Evolutionary conservation across 2,113 vertebrate species (phyloP).

Genomic region (Centrocercus urophasianus): DNA sequence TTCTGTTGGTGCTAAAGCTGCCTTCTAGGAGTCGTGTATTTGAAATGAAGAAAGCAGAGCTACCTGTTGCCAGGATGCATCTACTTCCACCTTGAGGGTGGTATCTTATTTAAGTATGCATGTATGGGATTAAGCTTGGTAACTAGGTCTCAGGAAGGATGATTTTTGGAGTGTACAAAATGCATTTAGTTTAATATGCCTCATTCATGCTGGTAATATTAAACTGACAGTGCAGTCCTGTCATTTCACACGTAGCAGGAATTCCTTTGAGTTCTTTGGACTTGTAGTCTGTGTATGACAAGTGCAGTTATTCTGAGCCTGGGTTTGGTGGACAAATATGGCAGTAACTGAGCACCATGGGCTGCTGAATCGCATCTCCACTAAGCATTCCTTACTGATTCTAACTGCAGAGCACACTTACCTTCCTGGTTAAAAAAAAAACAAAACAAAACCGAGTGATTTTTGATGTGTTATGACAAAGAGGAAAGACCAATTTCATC

Average conservation of each 20-base stretch:
- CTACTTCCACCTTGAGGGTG: background rate
- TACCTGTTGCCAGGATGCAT: background rate
- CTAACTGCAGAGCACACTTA: background rate
- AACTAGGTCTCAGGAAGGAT: background rate
- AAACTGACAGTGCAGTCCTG: fast-evolving
- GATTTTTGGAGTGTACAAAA: background rate
- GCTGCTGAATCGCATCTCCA: background rate
- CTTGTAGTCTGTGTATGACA: fast-evolving
- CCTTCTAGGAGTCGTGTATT: fast-evolving
- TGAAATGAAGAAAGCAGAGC: background rate
- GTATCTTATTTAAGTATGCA: fast-evolving
- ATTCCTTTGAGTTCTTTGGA: background rate
- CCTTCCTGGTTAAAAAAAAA: background rate
- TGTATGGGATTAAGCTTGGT: fast-evolving
- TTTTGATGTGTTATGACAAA: background rate
- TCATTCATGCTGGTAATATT: fast-evolving
- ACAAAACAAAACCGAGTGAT: too few relatives aligned
- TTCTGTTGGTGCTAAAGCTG: fast-evolving
- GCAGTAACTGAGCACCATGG: background rate
- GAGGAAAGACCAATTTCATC: background rate
- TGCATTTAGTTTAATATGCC: background rate
- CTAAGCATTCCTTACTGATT: background rate
- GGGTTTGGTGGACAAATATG: background rate
- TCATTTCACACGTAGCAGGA: fast-evolving
- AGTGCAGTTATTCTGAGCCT: background rate